phyloP scores from a whole-genome alignment of 2,797 vertebrate genomes.

The Enteromius paludinosus region DNA sequence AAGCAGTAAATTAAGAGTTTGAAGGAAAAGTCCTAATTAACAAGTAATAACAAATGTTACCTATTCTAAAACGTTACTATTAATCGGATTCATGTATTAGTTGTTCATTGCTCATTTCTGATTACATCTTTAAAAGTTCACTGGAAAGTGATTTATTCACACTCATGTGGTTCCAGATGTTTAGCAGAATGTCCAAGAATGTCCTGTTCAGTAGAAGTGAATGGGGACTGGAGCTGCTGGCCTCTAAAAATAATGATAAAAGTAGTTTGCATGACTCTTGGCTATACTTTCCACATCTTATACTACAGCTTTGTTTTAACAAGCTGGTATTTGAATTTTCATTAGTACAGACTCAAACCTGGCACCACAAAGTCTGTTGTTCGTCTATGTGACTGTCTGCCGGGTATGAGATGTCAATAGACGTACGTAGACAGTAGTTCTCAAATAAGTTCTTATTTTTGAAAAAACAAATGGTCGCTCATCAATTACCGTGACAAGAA shows the following conservation, averaged over 20 bases:
- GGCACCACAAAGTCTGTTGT: not conserved
- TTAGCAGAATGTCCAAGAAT: not conserved
- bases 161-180: not conserved
- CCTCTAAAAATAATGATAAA: not conserved
- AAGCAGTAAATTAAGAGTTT: no score
- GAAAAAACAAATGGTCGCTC: not conserved
- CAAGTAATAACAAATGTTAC: no score
- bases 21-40: no score
- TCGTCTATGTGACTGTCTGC: not conserved
- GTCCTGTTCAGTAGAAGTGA: not conserved
- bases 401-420: not conserved
- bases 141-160: not conserved
- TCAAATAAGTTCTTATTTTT: not conserved
- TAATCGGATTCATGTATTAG: not conserved
- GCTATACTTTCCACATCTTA: not conserved
- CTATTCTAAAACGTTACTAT: no score
- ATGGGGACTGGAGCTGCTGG: not conserved
- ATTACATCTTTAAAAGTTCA: not conserved
- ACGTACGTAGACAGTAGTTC: not conserved
- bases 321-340: not conserved
- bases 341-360: not conserved
- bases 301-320: not conserved
- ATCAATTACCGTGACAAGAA: conserved; percentile 1
- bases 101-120: not conserved
- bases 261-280: not conserved